Conservation (phyloP, 2,797 vertebrate genomes). For the Margarornis squamiger region DNA sequence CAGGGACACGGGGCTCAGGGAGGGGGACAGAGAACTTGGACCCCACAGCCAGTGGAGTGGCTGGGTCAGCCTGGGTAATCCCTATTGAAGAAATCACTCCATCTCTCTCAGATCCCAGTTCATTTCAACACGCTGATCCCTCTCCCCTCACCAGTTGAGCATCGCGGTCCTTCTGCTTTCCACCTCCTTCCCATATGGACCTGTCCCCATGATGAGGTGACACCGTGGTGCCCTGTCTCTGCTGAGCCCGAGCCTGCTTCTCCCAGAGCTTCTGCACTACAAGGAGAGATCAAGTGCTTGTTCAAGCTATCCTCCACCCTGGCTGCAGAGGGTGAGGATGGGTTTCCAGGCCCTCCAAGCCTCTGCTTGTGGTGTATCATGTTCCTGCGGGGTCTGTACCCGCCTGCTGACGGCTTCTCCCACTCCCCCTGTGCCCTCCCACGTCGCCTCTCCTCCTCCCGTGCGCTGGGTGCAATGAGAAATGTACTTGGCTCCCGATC, state of each 20-base stretch:
- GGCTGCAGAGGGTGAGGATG: background rate
- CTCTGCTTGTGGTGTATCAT: accelerated
- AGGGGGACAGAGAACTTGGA: background rate
- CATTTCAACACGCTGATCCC: background rate
- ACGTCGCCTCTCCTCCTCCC: background rate
- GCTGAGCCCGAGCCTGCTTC: background rate
- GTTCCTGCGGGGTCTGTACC: background rate
- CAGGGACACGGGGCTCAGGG: background rate
- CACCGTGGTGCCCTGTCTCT: background rate
- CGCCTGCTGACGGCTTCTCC: accelerated
- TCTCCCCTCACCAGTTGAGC: background rate
- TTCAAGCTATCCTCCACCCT: background rate
- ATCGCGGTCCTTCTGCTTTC: background rate
- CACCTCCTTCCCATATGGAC: background rate
- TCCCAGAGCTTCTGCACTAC: background rate
- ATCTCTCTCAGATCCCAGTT: background rate
- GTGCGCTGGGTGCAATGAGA: background rate
- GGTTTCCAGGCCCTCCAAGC: background rate
- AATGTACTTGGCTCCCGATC: slow-evolving; percentile 50
- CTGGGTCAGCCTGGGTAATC: background rate
- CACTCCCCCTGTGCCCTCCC: background rate
- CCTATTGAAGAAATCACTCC: background rate
- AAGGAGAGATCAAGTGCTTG: background rate
- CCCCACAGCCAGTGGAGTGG: background rate
- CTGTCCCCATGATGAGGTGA: accelerated